Conservation (phyloP, 2,113 vertebrate genomes). For the Neotoma lepida region DNA sequence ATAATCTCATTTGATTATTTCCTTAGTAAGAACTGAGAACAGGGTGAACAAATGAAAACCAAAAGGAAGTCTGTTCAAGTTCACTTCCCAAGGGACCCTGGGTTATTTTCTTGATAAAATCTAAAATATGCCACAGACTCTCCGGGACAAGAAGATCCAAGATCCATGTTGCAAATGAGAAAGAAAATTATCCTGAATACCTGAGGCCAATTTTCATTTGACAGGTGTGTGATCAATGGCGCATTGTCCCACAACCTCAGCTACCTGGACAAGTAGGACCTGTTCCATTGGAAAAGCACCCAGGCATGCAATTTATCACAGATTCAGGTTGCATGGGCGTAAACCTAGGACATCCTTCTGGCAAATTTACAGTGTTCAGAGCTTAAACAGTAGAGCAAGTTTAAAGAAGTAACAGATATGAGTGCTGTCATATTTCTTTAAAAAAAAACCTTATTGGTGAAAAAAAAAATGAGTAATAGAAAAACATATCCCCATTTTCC, state of each 20-base stretch:
- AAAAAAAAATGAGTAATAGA: background rate
- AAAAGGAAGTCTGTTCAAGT: background rate
- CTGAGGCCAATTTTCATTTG: slow-evolving; percentile 13
- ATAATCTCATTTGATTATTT: background rate
- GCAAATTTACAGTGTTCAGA: background rate
- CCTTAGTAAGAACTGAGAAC: background rate
- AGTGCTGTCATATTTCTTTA: background rate
- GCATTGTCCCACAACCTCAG: background rate
- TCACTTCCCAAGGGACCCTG: background rate
- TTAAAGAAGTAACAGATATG: background rate
- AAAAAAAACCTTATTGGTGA: background rate
- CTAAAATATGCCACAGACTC: slow-evolving; percentile 10
- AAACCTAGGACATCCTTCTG: background rate
- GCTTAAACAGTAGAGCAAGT: slow-evolving; percentile 7
- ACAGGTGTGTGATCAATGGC: background rate
- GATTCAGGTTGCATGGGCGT: background rate
- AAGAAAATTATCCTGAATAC: background rate
- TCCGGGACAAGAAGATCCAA: background rate
- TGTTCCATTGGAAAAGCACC: background rate
- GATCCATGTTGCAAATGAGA: background rate
- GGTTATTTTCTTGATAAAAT: slow-evolving; percentile 26
- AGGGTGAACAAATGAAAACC: background rate
- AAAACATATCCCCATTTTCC: background rate
- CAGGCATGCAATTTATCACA: background rate
- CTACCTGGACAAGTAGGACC: background rate